Percentiles rank a stretch among this genome's conserved stretches.
phyloP scores from a whole-genome alignment of 2,888 invertebrate species.

The Eristalinus aeneus region DNA sequence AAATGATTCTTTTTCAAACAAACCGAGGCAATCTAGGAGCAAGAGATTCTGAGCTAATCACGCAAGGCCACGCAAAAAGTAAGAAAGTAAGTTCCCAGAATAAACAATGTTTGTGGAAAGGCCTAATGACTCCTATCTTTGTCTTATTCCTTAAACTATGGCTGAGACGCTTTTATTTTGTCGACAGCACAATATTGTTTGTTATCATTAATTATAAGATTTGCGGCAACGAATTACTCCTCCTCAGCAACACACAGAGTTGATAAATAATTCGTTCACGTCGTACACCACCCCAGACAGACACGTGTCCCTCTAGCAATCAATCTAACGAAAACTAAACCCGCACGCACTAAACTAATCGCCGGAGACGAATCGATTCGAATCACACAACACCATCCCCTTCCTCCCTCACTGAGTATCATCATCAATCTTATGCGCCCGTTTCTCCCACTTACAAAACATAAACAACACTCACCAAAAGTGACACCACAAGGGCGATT shows the following conservation, averaged over 20 bases:
- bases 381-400: neutral
- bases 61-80: no score
- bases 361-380: neutral
- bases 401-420: neutral
- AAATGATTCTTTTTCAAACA: no score
- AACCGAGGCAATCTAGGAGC: no score
- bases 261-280: neutral
- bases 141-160: no score
- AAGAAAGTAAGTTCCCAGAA: no score
- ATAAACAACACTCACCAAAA: constrained; percentile 80
- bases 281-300: neutral
- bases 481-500: constrained; percentile 84
- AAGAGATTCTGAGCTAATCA: no score
- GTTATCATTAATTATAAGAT: no score
- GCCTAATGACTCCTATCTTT: no score
- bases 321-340: neutral
- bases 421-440: neutral
- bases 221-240: no score
- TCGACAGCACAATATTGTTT: no score
- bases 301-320: neutral
- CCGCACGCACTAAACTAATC: neutral
- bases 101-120: no score
- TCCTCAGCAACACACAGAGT: neutral
- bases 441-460: neutral
- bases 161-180: no score